Evolutionary conservation across 2,113 vertebrate genomes (phyloP), one percentile per base, ranked within the genome.

Genomic region (Hipposideros armiger): DNA sequence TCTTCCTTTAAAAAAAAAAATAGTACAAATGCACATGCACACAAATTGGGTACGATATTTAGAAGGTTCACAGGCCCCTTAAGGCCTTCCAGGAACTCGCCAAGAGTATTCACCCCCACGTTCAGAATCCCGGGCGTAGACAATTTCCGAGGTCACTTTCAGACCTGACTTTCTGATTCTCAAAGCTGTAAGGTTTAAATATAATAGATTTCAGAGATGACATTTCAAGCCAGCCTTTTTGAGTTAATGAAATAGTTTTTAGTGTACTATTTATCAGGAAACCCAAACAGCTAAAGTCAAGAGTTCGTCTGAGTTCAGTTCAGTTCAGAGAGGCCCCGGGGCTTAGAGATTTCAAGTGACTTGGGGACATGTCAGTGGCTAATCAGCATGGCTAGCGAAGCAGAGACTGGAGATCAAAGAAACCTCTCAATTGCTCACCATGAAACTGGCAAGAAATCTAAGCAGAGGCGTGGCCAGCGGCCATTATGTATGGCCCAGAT

Each of bases 401-500:
- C 50, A 30, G 20, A 40, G 40, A 45, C 36, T 47, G 70, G 93
- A 66, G 40, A 19, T 28, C 69, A 42, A 54, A 82, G n/a, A 90
- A 32, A 20, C 2, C 32, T 22, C 19, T 70, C 28, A 3, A 28
- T 40, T 62, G 52, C 24, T 85, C 19, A 54, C 78, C 19, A 1
- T 24, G 42, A 60, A 50, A 45, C 4, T 8, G 45, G n/a, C 6
- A 7, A 45, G 9, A 40, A 58, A 26, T 22, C 20, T 40, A 9
- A 5, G 2, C 11, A 3, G 66, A 32, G 42, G 22, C 19, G 28
- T 7, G 42, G 45, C 42, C 45, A 1, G 40, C 36, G 28, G 64
- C 58, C 16, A 3, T 7, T 3, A 24, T 7, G 66, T 14, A 2
- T 1, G 0, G 26, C 6, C n/a, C 80, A 1, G 10, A 19, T 14